These are phyloP conservation scores for Neopelma chrysocephalum DNA, from an alignment of 2,797 vertebrate genomes.

Conservation along the genomic window DNA sequence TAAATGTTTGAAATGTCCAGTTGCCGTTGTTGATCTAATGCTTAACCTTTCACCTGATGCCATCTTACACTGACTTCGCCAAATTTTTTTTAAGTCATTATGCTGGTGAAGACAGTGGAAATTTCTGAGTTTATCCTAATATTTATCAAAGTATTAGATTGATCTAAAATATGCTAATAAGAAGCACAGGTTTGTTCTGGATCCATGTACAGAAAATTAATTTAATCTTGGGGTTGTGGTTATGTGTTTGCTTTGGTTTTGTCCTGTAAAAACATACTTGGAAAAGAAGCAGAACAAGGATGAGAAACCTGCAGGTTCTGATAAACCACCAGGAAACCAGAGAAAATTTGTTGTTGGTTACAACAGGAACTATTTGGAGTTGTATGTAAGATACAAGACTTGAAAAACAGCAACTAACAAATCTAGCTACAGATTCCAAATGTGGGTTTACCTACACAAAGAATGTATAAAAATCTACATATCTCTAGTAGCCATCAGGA, in stretches of 20 bases:
- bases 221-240: not conserved
- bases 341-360: not conserved
- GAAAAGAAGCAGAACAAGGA: not conserved
- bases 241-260: not conserved
- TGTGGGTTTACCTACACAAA: not conserved
- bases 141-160: not conserved
- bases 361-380: not conserved
- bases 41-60: not conserved
- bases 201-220: not conserved
- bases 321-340: not conserved
- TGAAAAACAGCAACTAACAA: not conserved
- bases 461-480: not conserved
- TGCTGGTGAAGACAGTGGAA: not conserved
- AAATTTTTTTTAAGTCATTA: not conserved
- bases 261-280: not conserved
- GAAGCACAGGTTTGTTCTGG: not conserved
- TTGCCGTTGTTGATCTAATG: not conserved
- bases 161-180: not conserved
- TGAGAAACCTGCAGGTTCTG: not conserved
- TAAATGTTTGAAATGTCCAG: not conserved
- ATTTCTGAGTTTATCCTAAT: not conserved
- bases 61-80: not conserved
- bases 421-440: not conserved
- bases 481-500: not conserved
- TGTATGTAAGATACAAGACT: not conserved